Conservation (phyloP, 2,797 vertebrate genomes). For the Hemibagrus guttatus region DNA sequence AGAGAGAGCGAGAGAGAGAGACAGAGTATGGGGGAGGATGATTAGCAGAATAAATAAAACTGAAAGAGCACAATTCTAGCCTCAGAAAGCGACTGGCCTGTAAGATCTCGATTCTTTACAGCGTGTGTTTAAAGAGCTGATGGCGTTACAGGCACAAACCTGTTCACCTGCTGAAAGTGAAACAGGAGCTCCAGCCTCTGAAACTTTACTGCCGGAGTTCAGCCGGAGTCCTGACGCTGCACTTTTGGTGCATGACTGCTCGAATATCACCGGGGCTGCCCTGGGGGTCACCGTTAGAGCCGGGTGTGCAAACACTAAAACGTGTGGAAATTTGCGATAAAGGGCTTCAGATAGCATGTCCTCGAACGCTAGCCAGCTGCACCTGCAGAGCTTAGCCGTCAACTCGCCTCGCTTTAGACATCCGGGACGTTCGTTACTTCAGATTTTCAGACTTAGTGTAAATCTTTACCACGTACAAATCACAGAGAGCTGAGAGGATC, state of each 20-base stretch:
- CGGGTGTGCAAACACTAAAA: slow-evolving; percentile 56
- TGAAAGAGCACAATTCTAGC: neutral
- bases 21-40: neutral
- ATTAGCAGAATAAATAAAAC: slow-evolving; percentile 8
- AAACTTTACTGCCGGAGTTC: slow-evolving; percentile 41
- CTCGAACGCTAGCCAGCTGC: neutral
- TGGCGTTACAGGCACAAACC: slow-evolving; percentile 38
- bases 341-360: slow-evolving; percentile 22
- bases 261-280: slow-evolving; percentile 36
- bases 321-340: slow-evolving; percentile 48
- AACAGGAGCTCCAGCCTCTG: slow-evolving; percentile 23
- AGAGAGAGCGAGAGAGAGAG: neutral
- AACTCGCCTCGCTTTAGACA: slow-evolving; percentile 1
- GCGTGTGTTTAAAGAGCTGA: slow-evolving; percentile 14
- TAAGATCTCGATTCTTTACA: slow-evolving; percentile 9
- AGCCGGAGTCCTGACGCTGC: neutral
- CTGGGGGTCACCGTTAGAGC: slow-evolving; percentile 40
- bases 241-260: slow-evolving; percentile 4
- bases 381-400: neutral
- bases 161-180: slow-evolving; percentile 20
- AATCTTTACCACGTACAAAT: neutral
- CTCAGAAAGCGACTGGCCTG: neutral
- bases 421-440: slow-evolving; percentile 23
- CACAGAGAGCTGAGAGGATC: neutral
- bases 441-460: neutral